phyloP scores from a whole-genome alignment of 2,797 vertebrate genomes.

The Carcharodon carcharias region DNA sequence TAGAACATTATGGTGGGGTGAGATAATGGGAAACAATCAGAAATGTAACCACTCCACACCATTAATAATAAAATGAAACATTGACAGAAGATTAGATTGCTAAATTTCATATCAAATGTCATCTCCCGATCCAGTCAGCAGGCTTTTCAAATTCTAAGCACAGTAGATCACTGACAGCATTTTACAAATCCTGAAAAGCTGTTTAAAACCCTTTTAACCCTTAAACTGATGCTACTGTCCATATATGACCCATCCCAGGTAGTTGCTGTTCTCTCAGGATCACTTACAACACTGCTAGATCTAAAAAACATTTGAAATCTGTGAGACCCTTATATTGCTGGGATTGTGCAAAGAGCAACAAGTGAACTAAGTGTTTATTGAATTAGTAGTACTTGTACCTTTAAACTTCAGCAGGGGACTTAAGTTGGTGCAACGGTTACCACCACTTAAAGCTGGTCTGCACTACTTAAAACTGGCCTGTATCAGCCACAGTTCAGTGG shows the following conservation, averaged over 20 bases:
- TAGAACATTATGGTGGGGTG: neutral
- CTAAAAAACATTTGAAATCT: neutral
- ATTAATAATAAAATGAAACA: neutral
- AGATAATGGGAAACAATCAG: neutral
- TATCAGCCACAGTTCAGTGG: neutral
- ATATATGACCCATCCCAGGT: neutral
- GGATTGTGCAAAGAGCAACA: neutral
- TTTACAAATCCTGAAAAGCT: neutral
- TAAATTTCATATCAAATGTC: neutral
- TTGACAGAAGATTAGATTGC: neutral
- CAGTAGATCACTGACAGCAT: neutral
- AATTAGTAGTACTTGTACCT: neutral
- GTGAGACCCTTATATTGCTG: neutral
- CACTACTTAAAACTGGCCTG: neutral
- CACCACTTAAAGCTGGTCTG: neutral
- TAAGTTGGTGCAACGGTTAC: neutral
- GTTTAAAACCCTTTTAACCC: neutral
- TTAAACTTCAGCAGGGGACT: neutral
- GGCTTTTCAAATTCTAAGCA: neutral
- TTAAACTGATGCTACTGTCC: neutral
- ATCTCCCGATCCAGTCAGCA: neutral
- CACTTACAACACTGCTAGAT: neutral
- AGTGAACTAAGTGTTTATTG: no score
- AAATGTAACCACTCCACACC: neutral
- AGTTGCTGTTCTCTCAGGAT: neutral